These are phyloP conservation scores for Trachymyrmex cornetzi DNA, from an alignment of 1,140 invertebrate genomes.

Conservation along the genomic window DNA sequence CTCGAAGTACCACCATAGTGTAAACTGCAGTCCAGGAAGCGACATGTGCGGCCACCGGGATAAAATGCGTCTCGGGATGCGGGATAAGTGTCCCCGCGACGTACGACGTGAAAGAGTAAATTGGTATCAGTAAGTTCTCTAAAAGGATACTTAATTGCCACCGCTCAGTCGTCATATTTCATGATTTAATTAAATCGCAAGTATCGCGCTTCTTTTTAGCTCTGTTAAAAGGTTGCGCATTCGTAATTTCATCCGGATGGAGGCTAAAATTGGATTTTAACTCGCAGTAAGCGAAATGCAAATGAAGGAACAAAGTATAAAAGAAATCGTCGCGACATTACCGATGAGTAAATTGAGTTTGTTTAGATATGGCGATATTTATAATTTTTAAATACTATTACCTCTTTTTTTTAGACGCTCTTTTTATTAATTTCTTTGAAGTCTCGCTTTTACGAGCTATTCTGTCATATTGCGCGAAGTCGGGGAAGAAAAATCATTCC, in stretches of 20 bases:
- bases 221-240: slow-evolving; percentile 55
- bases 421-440: slow-evolving; percentile 39
- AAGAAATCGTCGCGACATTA: slow-evolving; percentile 26
- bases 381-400: slow-evolving; percentile 13
- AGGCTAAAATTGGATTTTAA: slow-evolving; percentile 60
- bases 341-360: slow-evolving; percentile 44
- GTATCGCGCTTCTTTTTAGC: slow-evolving; percentile 59
- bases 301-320: slow-evolving; percentile 43
- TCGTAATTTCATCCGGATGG: slow-evolving; percentile 59
- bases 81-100: slow-evolving; percentile 25
- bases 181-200: slow-evolving; percentile 62
- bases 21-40: slow-evolving; percentile 33
- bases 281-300: slow-evolving; percentile 57
- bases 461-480: slow-evolving; percentile 7
- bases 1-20: slow-evolving; percentile 6
- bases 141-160: slow-evolving; percentile 50
- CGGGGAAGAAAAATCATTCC: slow-evolving; percentile 5
- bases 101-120: slow-evolving; percentile 25
- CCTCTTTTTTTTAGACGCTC: not conserved
- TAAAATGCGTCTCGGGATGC: slow-evolving; percentile 8
- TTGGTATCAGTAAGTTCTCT: slow-evolving; percentile 45
- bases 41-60: slow-evolving; percentile 35
- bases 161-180: slow-evolving; percentile 52
- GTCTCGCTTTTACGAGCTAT: not conserved
- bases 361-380: slow-evolving; percentile 25